These are phyloP conservation scores for Phylloscopus whistleri DNA, from an alignment of 2,113 vertebrate species.

Conservation along the genomic window DNA sequence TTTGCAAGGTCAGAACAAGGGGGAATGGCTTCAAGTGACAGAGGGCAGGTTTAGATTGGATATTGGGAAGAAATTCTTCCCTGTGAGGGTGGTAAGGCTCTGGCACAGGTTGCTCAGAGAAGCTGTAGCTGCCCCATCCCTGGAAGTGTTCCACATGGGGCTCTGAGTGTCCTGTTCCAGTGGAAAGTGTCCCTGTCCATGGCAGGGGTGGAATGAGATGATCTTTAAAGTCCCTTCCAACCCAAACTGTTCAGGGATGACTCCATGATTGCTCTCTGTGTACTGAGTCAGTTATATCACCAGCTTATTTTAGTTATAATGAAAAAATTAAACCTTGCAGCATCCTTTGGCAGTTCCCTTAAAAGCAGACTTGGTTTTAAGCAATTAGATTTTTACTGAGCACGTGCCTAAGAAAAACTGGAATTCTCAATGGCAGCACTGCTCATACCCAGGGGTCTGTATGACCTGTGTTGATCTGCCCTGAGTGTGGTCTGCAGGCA, in stretches of 20 bases:
- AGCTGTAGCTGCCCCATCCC: neutral
- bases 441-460: fast-evolving
- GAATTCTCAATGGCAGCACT: neutral
- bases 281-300: neutral
- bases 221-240: neutral
- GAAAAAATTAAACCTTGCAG: neutral
- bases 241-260: neutral
- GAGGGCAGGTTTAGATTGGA: neutral
- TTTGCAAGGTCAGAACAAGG: neutral
- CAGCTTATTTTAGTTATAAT: neutral
- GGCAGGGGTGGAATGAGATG: neutral
- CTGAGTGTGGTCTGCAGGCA: neutral
- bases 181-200: neutral
- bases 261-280: neutral
- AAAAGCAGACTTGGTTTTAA: neutral
- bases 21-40: neutral
- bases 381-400: neutral
- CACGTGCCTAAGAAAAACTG: neutral
- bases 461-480: fast-evolving
- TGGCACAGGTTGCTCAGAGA: neutral
- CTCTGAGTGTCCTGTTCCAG: neutral
- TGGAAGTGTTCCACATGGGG: neutral
- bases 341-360: neutral
- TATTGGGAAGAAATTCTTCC: neutral
- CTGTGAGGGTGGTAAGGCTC: neutral